These are phyloP conservation scores for Pomacea canaliculata DNA, from an alignment of 2,888 invertebrate species.

Conservation along the genomic window DNA sequence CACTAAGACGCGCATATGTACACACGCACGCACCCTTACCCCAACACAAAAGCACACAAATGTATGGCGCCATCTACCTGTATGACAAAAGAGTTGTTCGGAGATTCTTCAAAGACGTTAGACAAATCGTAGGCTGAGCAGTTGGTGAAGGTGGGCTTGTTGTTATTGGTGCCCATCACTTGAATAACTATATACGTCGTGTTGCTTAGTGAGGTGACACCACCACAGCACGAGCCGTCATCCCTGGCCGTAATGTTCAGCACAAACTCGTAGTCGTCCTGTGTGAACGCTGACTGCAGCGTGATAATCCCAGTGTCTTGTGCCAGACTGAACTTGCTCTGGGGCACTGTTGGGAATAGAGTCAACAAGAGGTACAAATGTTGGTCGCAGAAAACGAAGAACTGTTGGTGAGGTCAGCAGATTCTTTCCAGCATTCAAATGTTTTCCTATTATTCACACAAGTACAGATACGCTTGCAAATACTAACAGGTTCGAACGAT, in stretches of 20 bases:
- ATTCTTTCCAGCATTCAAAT: too few species aligned
- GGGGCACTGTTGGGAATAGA: too few species aligned
- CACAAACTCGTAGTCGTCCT: constrained; percentile 78
- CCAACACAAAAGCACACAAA: not conserved
- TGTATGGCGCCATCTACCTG: not conserved
- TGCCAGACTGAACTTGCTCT: constrained; percentile 54
- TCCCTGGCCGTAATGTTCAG: constrained; percentile 97
- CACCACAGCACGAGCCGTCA: constrained; percentile 96
- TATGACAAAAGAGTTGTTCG: not conserved
- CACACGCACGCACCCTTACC: not conserved
- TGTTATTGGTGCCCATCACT: not conserved
- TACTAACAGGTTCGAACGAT: too few species aligned
- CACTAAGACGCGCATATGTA: too few species aligned
- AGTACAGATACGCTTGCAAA: too few species aligned
- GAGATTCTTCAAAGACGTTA: not conserved
- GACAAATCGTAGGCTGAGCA: constrained; percentile 1
- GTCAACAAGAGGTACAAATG: too few species aligned
- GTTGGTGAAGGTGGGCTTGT: constrained; percentile 4
- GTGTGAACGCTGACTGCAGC: constrained; percentile 51
- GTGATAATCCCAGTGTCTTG: constrained; percentile 65
- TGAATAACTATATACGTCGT: constrained; percentile 86
- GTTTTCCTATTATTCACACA: too few species aligned
- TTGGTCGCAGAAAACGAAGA: too few species aligned
- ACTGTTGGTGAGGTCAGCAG: too few species aligned
- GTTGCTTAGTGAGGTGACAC: constrained; percentile 72